These are phyloP conservation scores for Lophius americanus DNA, from an alignment of 2,797 vertebrate species.

Conservation along the genomic window DNA sequence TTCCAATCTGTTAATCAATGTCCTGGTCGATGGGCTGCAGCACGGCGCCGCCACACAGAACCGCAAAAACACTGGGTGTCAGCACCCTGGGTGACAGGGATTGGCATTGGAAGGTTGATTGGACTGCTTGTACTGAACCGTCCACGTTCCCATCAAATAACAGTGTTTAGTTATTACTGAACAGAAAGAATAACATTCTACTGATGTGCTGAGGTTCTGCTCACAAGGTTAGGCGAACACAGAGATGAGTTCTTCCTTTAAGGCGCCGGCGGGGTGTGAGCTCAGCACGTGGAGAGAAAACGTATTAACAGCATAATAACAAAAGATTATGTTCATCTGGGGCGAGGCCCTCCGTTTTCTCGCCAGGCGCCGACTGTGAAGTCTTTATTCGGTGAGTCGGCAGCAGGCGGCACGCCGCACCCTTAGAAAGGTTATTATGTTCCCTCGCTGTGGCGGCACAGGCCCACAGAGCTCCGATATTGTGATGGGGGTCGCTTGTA, in stretches of 20 bases:
- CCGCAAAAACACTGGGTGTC: conserved; percentile 52
- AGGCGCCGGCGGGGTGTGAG: conserved; percentile 63
- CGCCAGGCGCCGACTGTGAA: conserved; percentile 72
- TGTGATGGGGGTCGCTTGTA: conserved; percentile 76
- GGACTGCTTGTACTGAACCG: too few relatives aligned
- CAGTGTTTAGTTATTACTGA: conserved; percentile 9
- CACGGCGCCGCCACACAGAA: conserved; percentile 32
- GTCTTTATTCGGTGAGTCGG: conserved; percentile 81
- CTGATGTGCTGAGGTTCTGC: conserved; percentile 29
- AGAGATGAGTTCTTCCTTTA: conserved; percentile 40
- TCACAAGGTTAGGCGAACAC: conserved; percentile 68
- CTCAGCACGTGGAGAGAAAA: conserved; percentile 73
- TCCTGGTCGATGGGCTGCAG: conserved; percentile 68
- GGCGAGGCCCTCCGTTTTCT: conserved; percentile 75
- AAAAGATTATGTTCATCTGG: conserved; percentile 83
- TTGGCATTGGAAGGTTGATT: conserved; percentile 10
- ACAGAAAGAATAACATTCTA: conserved; percentile 17
- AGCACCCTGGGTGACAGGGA: conserved; percentile 66
- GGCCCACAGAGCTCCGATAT: conserved; percentile 65
- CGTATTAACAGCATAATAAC: conserved; percentile 85
- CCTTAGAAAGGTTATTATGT: conserved; percentile 85
- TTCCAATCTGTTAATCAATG: conserved; percentile 87
- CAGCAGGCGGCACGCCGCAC: conserved; percentile 68
- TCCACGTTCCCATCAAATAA: too few relatives aligned
- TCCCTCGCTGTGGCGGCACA: conserved; percentile 73